Conservation (phyloP, 2,113 vertebrate species). For the Trinectes maculatus region DNA sequence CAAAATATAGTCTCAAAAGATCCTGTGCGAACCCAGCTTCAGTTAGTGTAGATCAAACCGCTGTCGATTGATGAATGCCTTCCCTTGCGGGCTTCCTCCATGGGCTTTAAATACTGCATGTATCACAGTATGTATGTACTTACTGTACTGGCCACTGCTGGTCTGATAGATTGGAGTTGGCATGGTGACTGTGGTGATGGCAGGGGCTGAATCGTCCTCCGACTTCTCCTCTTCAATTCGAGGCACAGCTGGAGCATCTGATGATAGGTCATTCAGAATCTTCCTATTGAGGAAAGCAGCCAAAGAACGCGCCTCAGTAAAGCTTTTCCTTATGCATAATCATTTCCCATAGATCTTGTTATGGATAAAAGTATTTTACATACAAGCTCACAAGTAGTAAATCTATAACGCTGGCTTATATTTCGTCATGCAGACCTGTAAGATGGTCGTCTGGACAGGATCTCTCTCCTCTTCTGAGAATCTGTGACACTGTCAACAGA, state of each 20-base stretch:
- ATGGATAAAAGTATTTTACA: neutral
- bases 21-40: neutral
- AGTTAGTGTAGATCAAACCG: no score
- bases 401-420: neutral
- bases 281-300: slow-evolving; percentile 83
- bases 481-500: slow-evolving; percentile 98
- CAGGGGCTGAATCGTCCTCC: slow-evolving; percentile 92
- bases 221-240: slow-evolving; percentile 99
- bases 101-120: neutral
- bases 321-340: neutral
- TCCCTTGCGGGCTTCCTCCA: no score
- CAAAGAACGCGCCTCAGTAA: neutral
- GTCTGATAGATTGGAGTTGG: slow-evolving; percentile 99
- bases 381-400: neutral
- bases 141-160: slow-evolving; percentile 99
- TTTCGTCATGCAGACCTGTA: slow-evolving; percentile 86
- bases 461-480: slow-evolving; percentile 97
- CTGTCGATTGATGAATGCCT: neutral
- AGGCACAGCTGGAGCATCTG: slow-evolving; percentile 93
- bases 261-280: slow-evolving; percentile 98
- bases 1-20: neutral
- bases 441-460: slow-evolving; percentile 95
- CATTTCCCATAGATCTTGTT: no score
- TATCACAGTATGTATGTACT: no score
- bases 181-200: slow-evolving; percentile 97